A percentile compares a stretch with the other conserved stretches of the same genome.
These are phyloP conservation scores for Nephila pilipes DNA, from an alignment of 1,140 invertebrate species.

Conservation along the genomic window DNA sequence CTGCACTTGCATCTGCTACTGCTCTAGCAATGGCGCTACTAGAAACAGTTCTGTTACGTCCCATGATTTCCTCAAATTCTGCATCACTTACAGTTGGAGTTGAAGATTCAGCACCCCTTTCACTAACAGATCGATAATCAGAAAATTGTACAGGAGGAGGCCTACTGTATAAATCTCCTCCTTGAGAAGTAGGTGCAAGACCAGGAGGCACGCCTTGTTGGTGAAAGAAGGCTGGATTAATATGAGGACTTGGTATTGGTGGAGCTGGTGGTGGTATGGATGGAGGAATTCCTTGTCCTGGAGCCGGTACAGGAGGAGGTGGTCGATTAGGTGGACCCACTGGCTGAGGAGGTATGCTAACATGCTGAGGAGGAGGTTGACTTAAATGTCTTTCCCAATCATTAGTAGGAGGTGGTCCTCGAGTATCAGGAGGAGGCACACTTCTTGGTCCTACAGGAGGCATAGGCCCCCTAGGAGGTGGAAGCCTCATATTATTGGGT, in stretches of 20 bases:
- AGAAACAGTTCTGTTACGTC: conserved; percentile 97
- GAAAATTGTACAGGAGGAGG: conserved; percentile 78
- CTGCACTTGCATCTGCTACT: conserved; percentile 95
- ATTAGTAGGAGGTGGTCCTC: conserved; percentile 84
- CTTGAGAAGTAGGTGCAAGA: conserved; percentile 82
- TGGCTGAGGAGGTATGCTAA: conserved; percentile 83
- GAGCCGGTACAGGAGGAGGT: conserved; percentile 83
- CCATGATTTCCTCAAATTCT: conserved; percentile 99
- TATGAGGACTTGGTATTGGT: conserved; percentile 86
- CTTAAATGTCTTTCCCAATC: conserved; percentile 88
- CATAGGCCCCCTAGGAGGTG: conserved; percentile 80
- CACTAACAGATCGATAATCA: conserved; percentile 62
- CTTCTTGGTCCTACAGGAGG: conserved; percentile 79
- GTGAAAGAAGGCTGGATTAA: conserved; percentile 97
- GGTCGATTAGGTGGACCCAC: conserved; percentile 86
- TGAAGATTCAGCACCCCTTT: background rate
- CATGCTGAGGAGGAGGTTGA: conserved; percentile 81
- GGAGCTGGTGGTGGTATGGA: conserved; percentile 80
- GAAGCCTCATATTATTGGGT: conserved; percentile 81
- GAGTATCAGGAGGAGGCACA: conserved; percentile 82
- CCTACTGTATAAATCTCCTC: conserved; percentile 81
- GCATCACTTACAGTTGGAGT: conserved; percentile 81
- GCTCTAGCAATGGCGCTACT: conserved; percentile 97
- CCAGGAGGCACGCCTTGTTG: conserved; percentile 86
- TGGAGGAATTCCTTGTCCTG: conserved; percentile 76